Base-by-base conservation (phyloP, 2,888 invertebrate species). In the Calameuta filiformis region DNA sequence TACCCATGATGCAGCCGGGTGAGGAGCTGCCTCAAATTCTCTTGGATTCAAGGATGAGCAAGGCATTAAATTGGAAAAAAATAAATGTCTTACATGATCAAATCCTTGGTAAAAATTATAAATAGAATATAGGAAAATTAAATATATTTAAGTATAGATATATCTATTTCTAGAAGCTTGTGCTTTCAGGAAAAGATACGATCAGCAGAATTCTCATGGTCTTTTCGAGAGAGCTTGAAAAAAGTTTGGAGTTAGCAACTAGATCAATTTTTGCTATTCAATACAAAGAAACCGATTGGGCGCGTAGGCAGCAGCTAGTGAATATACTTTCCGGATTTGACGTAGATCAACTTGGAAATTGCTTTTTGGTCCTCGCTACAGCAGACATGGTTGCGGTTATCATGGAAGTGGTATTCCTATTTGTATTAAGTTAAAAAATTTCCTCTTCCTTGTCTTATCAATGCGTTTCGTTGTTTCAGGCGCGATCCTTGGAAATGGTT, bases 11-110 rank as follows among this genome's bases (percentile, higher is more conserved):
- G n/a, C 92, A 93, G 1, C 92, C 93, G 69, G 96, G 96, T 0
- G 94, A 95, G 80, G 97, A 97, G 90, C 89, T 97, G 80, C 94
- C 97, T 0, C 97, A 97, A 91, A 90, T 97, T 31, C 90, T 97
- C 11, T 92, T 97, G 1, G 97, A 97, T 90, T 92, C 97, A 79
- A 93, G 96, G 85, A 94, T 94, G 9, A 93, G 93, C 69, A 92
- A 93, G 74, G 93, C 94, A 0, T 93, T 96, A 11, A 92, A 94
- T 73, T 97, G 97, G 97, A 95, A 94, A 85, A 94, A 95, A 0
- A 94, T 95, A 23, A 93, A 95, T 69, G 92, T 97, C 69, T 91
- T 97, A 35, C 95, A 96, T 84, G 97, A 97, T 87, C 93, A 94
- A 79, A 94, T 95, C 0, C 92, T 96, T 83, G 94, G 96, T 96